Conservation (phyloP, 2,797 vertebrate species). For the Limosa lapponica region DNA sequence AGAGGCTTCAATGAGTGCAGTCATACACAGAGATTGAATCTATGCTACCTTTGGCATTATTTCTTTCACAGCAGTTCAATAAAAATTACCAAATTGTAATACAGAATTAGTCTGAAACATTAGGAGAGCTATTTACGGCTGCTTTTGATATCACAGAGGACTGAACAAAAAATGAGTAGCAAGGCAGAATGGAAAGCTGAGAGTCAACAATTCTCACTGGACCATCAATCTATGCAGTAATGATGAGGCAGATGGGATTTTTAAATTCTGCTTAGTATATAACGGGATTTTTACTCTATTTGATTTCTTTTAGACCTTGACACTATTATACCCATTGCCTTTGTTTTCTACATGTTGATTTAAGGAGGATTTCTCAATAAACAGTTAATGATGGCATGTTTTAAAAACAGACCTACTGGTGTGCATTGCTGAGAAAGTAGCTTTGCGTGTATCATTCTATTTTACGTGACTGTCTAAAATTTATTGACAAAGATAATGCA, state of each 20-base stretch:
- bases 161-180: not conserved
- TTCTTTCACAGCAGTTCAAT: not conserved
- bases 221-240: not conserved
- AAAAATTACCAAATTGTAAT: not conserved
- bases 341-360: conserved; percentile 13
- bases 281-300: not conserved
- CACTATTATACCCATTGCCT: not conserved
- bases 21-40: not conserved
- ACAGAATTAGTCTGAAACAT: not conserved
- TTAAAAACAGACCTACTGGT: not conserved
- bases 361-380: not conserved
- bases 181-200: not conserved
- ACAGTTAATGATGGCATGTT: not conserved
- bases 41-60: not conserved
- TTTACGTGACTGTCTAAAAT: conserved; percentile 32
- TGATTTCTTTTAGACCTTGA: not conserved
- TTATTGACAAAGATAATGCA: conserved; percentile 40
- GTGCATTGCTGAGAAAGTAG: not conserved
- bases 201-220: not conserved
- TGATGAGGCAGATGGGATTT: not conserved
- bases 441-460: not conserved
- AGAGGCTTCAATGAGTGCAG: not conserved
- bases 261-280: not conserved
- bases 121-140: not conserved
- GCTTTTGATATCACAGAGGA: not conserved